Conservation (phyloP, 2,888 invertebrate species). For the Isotomurus palustris region DNA sequence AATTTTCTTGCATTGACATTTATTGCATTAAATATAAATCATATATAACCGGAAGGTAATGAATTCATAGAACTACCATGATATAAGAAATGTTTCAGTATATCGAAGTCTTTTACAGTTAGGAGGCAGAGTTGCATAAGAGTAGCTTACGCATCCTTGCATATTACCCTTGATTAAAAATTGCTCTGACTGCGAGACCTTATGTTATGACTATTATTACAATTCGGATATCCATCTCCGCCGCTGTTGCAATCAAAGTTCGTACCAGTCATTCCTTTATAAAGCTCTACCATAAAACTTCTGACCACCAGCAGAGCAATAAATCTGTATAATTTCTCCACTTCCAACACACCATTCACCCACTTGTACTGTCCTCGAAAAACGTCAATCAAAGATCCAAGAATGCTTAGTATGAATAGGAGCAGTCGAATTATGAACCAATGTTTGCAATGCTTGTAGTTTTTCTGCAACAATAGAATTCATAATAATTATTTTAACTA, state of each 20-base stretch:
- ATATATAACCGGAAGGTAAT: no score
- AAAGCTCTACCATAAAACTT: conserved; percentile 31
- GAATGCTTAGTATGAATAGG: conserved; percentile 20
- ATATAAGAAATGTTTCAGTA: no score
- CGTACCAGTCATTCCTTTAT: conserved; percentile 26
- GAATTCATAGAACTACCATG: no score
- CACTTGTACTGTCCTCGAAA: conserved; percentile 22
- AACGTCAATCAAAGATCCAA: conserved; percentile 25
- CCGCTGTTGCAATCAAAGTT: neutral
- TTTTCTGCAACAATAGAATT: conserved; percentile 27
- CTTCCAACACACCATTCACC: conserved; percentile 24
- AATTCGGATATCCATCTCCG: neutral
- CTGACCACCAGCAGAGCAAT: conserved; percentile 20
- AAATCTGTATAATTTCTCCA: conserved; percentile 27
- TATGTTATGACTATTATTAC: neutral
- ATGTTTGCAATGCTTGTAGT: conserved; percentile 31
- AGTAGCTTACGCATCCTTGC: no score
- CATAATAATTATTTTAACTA: neutral
- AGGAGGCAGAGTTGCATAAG: no score
- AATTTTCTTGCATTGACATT: neutral
- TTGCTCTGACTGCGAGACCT: neutral
- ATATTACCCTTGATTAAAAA: conserved; percentile 1
- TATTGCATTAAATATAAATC: neutral
- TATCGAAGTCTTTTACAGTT: no score
- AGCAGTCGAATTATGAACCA: conserved; percentile 25